phyloP scores from a whole-genome alignment of 1,140 invertebrate species.

The Globodera ellingtonae region DNA sequence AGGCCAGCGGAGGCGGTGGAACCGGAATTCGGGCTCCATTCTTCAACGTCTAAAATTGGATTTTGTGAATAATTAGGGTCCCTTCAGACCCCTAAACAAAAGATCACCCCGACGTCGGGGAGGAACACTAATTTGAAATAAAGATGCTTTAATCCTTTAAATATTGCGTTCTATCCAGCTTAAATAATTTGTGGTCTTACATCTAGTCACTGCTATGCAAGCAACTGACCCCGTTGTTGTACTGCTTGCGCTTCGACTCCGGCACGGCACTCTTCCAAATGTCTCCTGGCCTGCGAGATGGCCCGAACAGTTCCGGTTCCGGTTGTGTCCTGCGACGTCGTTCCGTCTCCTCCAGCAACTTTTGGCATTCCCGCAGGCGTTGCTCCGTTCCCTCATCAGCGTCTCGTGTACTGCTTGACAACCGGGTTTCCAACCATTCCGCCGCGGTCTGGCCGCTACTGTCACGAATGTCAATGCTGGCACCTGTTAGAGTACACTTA shows the following conservation, averaged over 20 bases:
- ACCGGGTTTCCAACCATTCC: slow-evolving; percentile 16
- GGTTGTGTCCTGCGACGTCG: background rate
- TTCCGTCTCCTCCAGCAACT: background rate
- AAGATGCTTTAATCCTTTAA: too few relatives aligned
- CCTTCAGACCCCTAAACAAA: too few relatives aligned
- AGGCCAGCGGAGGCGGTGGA: background rate
- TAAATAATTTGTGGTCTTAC: too few relatives aligned
- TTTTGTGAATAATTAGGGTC: too few relatives aligned
- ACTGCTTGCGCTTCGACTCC: background rate
- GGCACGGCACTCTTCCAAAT: background rate
- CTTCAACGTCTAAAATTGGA: background rate
- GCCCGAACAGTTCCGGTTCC: background rate
- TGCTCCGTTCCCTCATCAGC: background rate
- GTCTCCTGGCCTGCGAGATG: background rate
- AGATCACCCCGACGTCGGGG: too few relatives aligned
- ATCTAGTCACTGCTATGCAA: background rate
- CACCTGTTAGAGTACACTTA: background rate
- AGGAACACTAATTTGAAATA: too few relatives aligned
- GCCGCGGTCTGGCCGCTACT: slow-evolving; percentile 6
- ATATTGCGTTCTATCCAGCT: too few relatives aligned
- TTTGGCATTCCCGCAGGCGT: background rate
- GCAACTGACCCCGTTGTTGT: background rate
- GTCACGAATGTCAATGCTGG: slow-evolving; percentile 4
- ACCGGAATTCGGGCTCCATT: background rate
- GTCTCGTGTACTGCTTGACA: background rate